A percentile compares a stretch with the other conserved stretches of the same genome.
Conservation (phyloP, 2,113 vertebrate genomes). For the Microtus richardsoni region DNA sequence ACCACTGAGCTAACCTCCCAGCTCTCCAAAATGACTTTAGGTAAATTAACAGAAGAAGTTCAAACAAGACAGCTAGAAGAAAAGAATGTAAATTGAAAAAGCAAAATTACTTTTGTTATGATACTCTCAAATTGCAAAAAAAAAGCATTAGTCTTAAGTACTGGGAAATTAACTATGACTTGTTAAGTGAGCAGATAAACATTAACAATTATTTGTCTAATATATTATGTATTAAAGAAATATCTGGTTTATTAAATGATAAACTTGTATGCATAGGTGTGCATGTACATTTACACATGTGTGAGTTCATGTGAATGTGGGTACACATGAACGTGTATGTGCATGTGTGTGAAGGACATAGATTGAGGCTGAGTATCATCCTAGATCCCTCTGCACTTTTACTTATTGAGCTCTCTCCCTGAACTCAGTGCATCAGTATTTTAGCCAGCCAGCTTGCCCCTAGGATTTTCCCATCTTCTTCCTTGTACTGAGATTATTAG, state of each 20-base stretch:
- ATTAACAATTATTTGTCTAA: slow-evolving; percentile 1
- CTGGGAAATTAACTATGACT: slow-evolving; percentile 14
- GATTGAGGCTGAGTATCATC: no score
- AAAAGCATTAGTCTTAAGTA: neutral
- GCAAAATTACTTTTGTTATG: slow-evolving; percentile 8
- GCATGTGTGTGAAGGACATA: neutral
- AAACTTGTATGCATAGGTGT: neutral
- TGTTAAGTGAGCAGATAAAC: slow-evolving; percentile 7
- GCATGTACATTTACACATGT: neutral
- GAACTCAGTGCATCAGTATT: neutral
- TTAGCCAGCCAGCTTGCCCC: neutral
- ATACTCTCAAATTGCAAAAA: neutral
- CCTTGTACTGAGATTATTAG: neutral
- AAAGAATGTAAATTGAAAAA: neutral
- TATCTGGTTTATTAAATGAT: neutral
- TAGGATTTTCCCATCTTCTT: neutral
- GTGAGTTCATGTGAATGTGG: neutral
- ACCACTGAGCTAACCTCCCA: neutral
- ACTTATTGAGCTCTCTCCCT: neutral
- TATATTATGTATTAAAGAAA: neutral
- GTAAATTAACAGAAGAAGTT: slow-evolving; percentile 35
- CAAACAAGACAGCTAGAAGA: neutral
- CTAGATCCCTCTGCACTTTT: no score
- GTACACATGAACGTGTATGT: neutral
- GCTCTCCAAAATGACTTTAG: neutral